These are phyloP conservation scores for Drosophila pandora DNA, from an alignment of 1,140 invertebrate species.

Conservation along the genomic window DNA sequence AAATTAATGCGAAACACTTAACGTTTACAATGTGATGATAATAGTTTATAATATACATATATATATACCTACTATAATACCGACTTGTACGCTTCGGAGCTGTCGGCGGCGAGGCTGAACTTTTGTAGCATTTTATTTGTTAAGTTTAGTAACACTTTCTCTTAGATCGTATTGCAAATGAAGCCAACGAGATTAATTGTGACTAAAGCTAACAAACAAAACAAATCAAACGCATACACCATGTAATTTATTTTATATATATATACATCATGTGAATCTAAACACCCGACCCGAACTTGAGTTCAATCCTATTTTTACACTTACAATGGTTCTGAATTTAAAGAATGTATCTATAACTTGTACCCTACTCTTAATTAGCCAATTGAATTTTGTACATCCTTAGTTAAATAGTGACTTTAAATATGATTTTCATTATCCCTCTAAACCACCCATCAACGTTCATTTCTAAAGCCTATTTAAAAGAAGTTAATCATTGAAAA, in stretches of 20 bases:
- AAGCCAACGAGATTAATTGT: slow-evolving; percentile 80
- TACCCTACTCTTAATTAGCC: slow-evolving; percentile 67
- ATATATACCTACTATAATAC: slow-evolving; percentile 56
- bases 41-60: slow-evolving; percentile 76
- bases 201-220: slow-evolving; percentile 59
- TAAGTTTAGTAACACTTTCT: slow-evolving; percentile 76
- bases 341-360: slow-evolving; percentile 41
- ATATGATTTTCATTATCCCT: slow-evolving; percentile 31
- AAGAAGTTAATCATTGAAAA: slow-evolving; percentile 39
- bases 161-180: slow-evolving; percentile 59
- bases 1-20: slow-evolving; percentile 71
- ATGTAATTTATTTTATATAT: slow-evolving; percentile 45
- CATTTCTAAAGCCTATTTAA: slow-evolving; percentile 45
- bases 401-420: slow-evolving; percentile 56
- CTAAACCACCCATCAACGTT: slow-evolving; percentile 10
- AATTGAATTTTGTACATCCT: slow-evolving; percentile 69
- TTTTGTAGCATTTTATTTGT: slow-evolving; percentile 80
- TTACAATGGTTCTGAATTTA: slow-evolving; percentile 47
- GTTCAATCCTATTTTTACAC: slow-evolving; percentile 37
- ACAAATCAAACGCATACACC: slow-evolving; percentile 29
- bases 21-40: slow-evolving; percentile 81
- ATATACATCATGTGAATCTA: slow-evolving; percentile 33
- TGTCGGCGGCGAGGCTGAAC: slow-evolving; percentile 69
- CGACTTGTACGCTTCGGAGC: slow-evolving; percentile 63
- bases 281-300: slow-evolving; percentile 26